Conservation (phyloP, 2,113 vertebrate genomes). For the Lampris incognitus region DNA sequence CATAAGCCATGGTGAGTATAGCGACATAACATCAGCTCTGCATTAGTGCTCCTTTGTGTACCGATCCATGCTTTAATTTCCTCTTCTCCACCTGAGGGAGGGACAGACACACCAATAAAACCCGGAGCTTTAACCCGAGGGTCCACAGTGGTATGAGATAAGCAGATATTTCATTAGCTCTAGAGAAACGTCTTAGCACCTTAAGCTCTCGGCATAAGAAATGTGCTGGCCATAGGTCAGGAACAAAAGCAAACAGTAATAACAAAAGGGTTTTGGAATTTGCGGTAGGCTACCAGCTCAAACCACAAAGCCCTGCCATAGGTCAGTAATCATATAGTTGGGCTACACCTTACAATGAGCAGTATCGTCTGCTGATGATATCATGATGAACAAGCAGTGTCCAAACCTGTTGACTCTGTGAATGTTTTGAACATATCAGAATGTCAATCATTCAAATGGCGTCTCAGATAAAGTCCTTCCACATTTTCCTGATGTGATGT, state of each 20-base stretch:
- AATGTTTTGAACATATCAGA: too few species aligned
- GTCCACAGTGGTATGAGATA: slow-evolving; percentile 30
- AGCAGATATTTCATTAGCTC: slow-evolving; percentile 42
- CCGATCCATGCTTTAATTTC: slow-evolving; percentile 55
- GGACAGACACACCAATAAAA: slow-evolving; percentile 27
- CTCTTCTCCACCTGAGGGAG: slow-evolving; percentile 44
- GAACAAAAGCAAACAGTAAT: slow-evolving; percentile 31
- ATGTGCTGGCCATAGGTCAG: slow-evolving; percentile 27
- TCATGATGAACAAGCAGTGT: slow-evolving; percentile 1
- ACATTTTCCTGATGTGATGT: too few species aligned
- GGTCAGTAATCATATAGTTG: neutral
- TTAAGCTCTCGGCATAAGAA: neutral
- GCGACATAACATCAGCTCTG: slow-evolving; percentile 41
- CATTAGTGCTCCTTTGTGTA: slow-evolving; percentile 43
- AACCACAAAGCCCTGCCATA: slow-evolving; percentile 17
- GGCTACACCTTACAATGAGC: neutral
- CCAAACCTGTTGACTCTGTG: too few species aligned
- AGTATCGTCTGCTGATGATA: slow-evolving; percentile 14
- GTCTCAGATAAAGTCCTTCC: too few species aligned
- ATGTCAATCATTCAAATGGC: too few species aligned
- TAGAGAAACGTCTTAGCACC: slow-evolving; percentile 8
- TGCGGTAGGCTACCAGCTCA: neutral
- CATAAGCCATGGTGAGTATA: slow-evolving; percentile 24
- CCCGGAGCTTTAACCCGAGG: slow-evolving; percentile 15
- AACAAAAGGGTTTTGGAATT: slow-evolving; percentile 28